Evolutionary conservation across 2,113 vertebrate genomes (phyloP), one percentile per base, ranked within the genome.

Genomic region (Dicaeum eximium): DNA sequence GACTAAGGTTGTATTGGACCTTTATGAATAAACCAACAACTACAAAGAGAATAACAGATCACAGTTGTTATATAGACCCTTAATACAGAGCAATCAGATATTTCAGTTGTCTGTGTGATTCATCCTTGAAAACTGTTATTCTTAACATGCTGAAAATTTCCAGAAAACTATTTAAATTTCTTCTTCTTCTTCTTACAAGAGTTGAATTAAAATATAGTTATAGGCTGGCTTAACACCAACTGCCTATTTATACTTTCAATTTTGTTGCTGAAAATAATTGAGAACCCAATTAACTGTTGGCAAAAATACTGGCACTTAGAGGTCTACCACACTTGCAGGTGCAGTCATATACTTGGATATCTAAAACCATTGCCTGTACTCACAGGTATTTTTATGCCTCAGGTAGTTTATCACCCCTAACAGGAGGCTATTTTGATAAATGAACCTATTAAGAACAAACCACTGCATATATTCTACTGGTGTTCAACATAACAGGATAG

Each of bases 211-310:
- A 95, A 90, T 73, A 80, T 15, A 88, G 75, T 84, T 71, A 94
- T 40, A 37, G 72, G 30, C 47, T 96, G 93, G 88, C 90, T 84
- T 83, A 92, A 86, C 80, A 97, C 64, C 92, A 96, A 80, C 64
- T 74, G 72, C 57, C 75, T 92, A 90, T 97, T 96, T 92, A 94
- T 94, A 82, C 64, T 93, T 92, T 42, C 79, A 93, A 56, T 96
- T 96, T 96, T 84, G 67, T 60, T 90, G 90, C 90, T 78, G 92
- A 94, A 97, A 94, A 95, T 96, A 96, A 96, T 92, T 92, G 77
- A 92, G 90, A 90, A 92, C 60, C 72, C 94, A 97, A 97, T 96
- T 96, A 97, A 94, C 90, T 86, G 79, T 71, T 96, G 95, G 94
- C 94, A 95, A 97, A 95, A 88, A 93, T 90, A 95, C 35, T 94